Conservation (phyloP, 2,888 invertebrate genomes). For the Aproaerema taeniolella region DNA sequence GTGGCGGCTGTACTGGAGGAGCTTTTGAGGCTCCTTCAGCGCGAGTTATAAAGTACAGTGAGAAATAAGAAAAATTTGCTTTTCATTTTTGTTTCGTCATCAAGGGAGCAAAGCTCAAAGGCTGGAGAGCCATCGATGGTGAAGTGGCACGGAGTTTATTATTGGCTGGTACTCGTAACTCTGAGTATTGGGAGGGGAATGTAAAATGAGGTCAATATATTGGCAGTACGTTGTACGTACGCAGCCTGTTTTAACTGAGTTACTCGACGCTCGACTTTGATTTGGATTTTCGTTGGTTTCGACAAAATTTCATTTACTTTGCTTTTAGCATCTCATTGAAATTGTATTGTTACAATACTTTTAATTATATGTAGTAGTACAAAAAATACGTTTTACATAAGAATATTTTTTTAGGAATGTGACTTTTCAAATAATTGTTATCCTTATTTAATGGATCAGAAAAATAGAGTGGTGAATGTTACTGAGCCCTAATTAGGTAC, state of each 20-base stretch:
- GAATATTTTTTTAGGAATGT: too few relatives aligned
- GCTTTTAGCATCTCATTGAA: background rate
- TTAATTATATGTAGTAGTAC: too few relatives aligned
- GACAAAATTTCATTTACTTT: constrained; percentile 3
- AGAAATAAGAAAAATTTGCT: constrained; percentile 64
- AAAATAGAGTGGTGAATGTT: too few relatives aligned
- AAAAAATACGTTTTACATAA: too few relatives aligned
- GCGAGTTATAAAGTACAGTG: constrained; percentile 42
- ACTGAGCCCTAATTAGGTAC: too few relatives aligned
- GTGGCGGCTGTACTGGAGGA: constrained; percentile 27
- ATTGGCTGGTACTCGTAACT: constrained; percentile 57
- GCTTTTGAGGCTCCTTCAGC: constrained; percentile 41
- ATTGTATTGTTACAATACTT: background rate
- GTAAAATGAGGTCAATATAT: constrained; percentile 56
- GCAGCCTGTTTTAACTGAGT: constrained; percentile 13
- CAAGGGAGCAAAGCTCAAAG: constrained; percentile 52
- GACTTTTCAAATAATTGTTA: too few relatives aligned
- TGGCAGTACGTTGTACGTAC: constrained; percentile 17
- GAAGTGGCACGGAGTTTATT: constrained; percentile 65
- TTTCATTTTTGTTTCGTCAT: constrained; percentile 62
- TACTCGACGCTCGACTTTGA: constrained; percentile 6
- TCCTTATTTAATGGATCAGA: too few relatives aligned
- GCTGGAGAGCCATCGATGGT: constrained; percentile 60
- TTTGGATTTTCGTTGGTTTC: constrained; percentile 9
- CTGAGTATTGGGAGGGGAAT: constrained; percentile 46